These are phyloP conservation scores for Falco columbarius DNA, from an alignment of 2,797 vertebrate genomes.

Conservation along the genomic window DNA sequence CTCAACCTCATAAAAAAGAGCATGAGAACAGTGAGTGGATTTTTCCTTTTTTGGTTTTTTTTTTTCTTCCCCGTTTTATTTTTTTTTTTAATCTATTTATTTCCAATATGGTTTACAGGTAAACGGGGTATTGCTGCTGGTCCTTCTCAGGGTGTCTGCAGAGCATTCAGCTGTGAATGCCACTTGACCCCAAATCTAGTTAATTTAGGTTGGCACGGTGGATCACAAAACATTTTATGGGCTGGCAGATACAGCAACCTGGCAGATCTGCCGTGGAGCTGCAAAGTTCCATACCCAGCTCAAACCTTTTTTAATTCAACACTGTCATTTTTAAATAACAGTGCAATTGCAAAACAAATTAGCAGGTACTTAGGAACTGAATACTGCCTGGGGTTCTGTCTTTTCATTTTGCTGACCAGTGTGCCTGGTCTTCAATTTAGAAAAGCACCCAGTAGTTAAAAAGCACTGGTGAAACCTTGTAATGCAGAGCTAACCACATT, in stretches of 20 bases:
- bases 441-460: neutral
- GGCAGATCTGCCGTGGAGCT: neutral
- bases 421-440: conserved; percentile 27
- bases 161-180: neutral
- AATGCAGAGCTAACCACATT: neutral
- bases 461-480: neutral
- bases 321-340: conserved; percentile 30
- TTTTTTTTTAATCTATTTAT: neutral
- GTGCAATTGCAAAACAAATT: conserved; percentile 31
- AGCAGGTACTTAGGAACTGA: conserved; percentile 19
- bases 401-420: conserved; percentile 44
- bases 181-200: neutral
- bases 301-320: neutral
- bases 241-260: neutral
- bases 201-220: neutral
- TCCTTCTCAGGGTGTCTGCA: neutral
- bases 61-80: no score
- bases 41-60: neutral
- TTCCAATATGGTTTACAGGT: neutral
- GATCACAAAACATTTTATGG: neutral
- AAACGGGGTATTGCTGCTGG: neutral
- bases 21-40: neutral
- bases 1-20: neutral
- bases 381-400: neutral
- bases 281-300: conserved; percentile 1